Conservation (phyloP, 2,797 vertebrate species). For the Tenualosa ilisha region DNA sequence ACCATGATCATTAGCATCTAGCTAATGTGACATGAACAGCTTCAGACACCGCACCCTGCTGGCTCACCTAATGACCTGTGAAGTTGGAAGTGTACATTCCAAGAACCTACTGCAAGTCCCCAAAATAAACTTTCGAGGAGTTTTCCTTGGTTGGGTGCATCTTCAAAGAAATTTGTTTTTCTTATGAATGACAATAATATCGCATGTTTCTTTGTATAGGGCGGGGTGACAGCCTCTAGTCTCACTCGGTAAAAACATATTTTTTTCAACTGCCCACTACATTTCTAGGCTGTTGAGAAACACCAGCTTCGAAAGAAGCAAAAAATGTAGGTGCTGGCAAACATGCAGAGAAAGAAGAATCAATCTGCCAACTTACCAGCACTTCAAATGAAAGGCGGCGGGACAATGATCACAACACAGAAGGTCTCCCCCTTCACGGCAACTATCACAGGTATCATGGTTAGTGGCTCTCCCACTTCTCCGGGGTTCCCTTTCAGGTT, state of each 20-base stretch:
- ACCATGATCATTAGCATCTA: neutral
- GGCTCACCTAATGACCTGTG: neutral
- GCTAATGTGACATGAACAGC: neutral
- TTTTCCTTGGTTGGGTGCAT: neutral
- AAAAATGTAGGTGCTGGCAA: too few species aligned
- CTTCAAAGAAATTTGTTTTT: neutral
- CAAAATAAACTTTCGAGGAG: neutral
- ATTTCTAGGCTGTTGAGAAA: neutral
- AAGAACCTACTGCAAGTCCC: neutral
- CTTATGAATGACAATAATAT: neutral
- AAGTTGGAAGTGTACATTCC: neutral
- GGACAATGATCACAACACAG: slow-evolving; percentile 97
- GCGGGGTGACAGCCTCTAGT: neutral
- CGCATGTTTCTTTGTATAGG: neutral
- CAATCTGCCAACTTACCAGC: slow-evolving; percentile 78
- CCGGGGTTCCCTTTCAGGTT: slow-evolving; percentile 89
- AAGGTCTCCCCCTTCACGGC: slow-evolving; percentile 94
- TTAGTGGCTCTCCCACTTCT: slow-evolving; percentile 93
- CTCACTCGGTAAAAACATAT: neutral
- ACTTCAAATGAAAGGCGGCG: slow-evolving; percentile 96
- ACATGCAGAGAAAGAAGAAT: neutral
- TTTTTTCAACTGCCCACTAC: too few species aligned
- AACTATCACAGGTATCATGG: slow-evolving; percentile 98
- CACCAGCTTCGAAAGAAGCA: neutral
- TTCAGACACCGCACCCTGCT: neutral